Evolutionary conservation across 2,797 vertebrate species (phyloP), one percentile per base, ranked within the genome.

Genomic region (Poeciliopsis gracilis): DNA sequence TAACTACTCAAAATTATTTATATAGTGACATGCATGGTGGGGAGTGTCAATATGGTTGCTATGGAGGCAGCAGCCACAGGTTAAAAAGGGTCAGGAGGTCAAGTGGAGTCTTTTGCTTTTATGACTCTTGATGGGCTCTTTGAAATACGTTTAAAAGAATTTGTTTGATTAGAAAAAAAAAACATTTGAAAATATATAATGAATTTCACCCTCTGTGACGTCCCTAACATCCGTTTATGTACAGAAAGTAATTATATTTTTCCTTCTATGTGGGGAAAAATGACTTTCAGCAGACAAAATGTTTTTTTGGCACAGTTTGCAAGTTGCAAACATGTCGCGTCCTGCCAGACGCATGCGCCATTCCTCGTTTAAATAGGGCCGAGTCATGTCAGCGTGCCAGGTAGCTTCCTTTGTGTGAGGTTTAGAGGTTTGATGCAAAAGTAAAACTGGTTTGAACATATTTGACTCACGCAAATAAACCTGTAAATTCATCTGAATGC

Each of bases 1-100:
- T 76, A 72, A 53, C 33, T 4, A 36, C 72, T 77, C 61, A 83
- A 86, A 90, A 92, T 92, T 46, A 91, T 90, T 90, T 84, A 85
- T 83, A 77, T 71, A 78, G 53, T 76, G 63, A 80, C 80, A 77
- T 86, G 67, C 10, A 72, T 57, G 67, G 51, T 9, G 51, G 61
- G 76, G 63, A 55, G 55, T 18, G n/a, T 69, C 51, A 0, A n/a
- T 70, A 41, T 72, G 5, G 43, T n/a, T 84, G 66, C 51, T 75
- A 63, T 69, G 75, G 70, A 61, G 73, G 38, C 75, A 63, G 78
- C 61, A 75, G 83, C 72, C 81, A 71, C 45, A 74, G 77, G 53
- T 75, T 16, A 46, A 74, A 59, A 76, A 25, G 63, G 77, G 79
- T 83, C 76, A 76, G 45, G 43, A 75, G 61, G 69, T 20, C 2